These are phyloP conservation scores for Thera britannica DNA, from an alignment of 2,888 invertebrate genomes.

Conservation along the genomic window DNA sequence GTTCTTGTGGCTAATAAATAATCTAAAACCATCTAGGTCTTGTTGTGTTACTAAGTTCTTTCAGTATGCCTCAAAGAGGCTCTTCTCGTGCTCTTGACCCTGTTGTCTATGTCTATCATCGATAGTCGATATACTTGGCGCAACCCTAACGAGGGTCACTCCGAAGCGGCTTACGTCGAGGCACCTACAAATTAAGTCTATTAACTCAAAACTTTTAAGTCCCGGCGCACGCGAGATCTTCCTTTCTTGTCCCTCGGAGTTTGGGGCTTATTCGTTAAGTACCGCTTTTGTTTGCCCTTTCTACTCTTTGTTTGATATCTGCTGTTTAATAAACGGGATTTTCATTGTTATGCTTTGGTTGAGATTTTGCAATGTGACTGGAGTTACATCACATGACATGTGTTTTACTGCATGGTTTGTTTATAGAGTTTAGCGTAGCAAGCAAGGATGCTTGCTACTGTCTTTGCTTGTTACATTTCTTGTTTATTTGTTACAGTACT, in stretches of 20 bases:
- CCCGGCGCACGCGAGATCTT: conserved; percentile 78
- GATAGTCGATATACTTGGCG: conserved; percentile 29
- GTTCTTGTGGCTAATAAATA: too few relatives aligned
- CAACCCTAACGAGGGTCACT: conserved; percentile 71
- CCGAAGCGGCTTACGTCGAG: conserved; percentile 75
- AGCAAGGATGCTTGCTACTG: too few relatives aligned
- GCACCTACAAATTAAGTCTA: conserved; percentile 83
- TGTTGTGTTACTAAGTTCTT: too few relatives aligned
- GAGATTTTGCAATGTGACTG: conserved; percentile 16
- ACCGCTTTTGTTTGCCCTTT: conserved; percentile 72
- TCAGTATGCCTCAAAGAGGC: too few relatives aligned
- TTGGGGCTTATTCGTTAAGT: conserved; percentile 81
- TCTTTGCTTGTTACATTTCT: too few relatives aligned
- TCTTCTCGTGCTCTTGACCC: too few relatives aligned
- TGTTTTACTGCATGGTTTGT: neutral
- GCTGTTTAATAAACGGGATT: conserved; percentile 62
- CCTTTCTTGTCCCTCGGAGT: conserved; percentile 79
- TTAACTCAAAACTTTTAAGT: conserved; percentile 83
- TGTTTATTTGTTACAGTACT: too few relatives aligned
- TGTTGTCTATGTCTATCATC: too few relatives aligned
- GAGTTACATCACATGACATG: neutral
- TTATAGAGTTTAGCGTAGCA: too few relatives aligned
- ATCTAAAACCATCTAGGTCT: too few relatives aligned
- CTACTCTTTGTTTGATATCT: conserved; percentile 74
- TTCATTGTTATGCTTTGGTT: conserved; percentile 51